Percentiles rank a stretch among this genome's conserved stretches.
These are phyloP conservation scores for Gambelia wislizenii DNA, from an alignment of 2,797 vertebrate genomes.

Conservation along the genomic window DNA sequence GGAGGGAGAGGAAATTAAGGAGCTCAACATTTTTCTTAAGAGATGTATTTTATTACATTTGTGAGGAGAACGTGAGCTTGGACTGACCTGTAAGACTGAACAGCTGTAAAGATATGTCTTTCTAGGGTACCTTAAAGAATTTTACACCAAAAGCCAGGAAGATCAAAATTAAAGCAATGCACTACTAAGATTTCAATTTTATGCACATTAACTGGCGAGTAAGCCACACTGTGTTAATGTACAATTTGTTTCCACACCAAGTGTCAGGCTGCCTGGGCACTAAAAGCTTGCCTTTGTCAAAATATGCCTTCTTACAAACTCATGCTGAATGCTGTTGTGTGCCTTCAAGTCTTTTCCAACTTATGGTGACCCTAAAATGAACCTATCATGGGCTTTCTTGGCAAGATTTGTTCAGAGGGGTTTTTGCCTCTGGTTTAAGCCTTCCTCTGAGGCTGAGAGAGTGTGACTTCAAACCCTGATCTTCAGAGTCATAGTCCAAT, in stretches of 20 bases:
- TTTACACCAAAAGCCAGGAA: not conserved
- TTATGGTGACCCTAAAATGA: no score
- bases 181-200: not conserved
- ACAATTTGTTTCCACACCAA: not conserved
- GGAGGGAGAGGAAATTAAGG: constrained; percentile 29
- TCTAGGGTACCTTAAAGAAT: not conserved
- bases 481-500: no score
- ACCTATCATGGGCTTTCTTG: no score
- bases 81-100: not conserved
- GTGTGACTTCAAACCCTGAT: no score
- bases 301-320: not conserved
- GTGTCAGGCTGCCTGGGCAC: not conserved
- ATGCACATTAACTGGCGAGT: not conserved
- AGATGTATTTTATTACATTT: not conserved
- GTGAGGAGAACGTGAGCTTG: not conserved
- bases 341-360: no score
- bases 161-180: not conserved
- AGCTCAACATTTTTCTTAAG: constrained; percentile 35
- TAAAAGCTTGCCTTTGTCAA: not conserved
- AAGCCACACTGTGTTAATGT: not conserved
- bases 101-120: not conserved
- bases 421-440: no score
- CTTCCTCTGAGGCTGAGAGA: no score
- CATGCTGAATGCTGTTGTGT: not conserved
- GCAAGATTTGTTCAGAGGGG: no score